Percentiles rank a stretch among this genome's conserved stretches.
These are phyloP conservation scores for Odontomachus brunneus DNA, from an alignment of 1,140 invertebrate genomes.

Conservation along the genomic window DNA sequence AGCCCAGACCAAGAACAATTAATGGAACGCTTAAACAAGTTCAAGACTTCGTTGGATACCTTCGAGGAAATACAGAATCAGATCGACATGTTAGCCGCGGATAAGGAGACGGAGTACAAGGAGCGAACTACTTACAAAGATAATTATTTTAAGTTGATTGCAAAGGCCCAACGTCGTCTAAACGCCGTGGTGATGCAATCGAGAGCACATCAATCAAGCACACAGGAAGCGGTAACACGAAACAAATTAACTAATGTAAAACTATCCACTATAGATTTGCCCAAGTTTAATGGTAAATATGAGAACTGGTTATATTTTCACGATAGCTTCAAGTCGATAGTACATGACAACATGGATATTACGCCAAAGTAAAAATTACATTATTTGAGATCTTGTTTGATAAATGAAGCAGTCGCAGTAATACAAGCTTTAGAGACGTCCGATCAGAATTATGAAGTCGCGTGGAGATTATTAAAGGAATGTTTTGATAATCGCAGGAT, in stretches of 20 bases:
- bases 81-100: background rate
- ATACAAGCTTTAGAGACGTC: background rate
- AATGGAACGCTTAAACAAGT: background rate
- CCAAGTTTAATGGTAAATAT: conserved; percentile 1
- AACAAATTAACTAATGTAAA: background rate
- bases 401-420: background rate
- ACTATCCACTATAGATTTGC: background rate
- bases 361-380: background rate
- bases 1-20: background rate
- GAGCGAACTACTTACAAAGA: background rate
- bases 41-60: background rate
- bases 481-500: background rate
- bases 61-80: background rate
- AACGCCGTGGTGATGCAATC: no score
- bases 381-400: background rate
- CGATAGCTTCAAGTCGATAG: background rate
- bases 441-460: background rate
- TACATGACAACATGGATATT: background rate
- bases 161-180: background rate
- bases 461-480: background rate
- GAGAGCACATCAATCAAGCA: background rate
- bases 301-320: background rate
- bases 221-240: background rate
- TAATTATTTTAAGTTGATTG: background rate
- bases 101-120: background rate